These are phyloP conservation scores for Hemithea aestivaria DNA, from an alignment of 2,888 invertebrate genomes.

Conservation along the genomic window DNA sequence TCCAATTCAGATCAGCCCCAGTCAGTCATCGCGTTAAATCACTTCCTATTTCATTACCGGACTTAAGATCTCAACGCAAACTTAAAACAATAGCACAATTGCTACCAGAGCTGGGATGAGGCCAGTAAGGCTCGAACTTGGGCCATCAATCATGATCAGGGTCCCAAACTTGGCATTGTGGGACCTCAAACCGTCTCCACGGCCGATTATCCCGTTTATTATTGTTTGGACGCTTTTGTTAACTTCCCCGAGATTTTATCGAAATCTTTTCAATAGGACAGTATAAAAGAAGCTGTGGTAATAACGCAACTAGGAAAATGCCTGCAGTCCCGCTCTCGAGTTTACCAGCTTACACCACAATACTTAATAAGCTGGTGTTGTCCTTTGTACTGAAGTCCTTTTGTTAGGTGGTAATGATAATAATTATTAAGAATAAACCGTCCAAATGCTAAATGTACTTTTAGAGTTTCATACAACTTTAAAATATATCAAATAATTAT, in stretches of 20 bases:
- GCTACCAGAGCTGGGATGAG: constrained; percentile 15
- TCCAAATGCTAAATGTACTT: no score
- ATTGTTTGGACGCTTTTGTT: constrained; percentile 31
- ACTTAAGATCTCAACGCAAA: constrained; percentile 9
- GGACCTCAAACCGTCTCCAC: constrained; percentile 14
- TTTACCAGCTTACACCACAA: constrained; percentile 8
- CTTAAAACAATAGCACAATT: constrained; percentile 28
- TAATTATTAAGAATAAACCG: no score
- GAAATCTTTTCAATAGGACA: constrained; percentile 23
- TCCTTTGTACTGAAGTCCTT: constrained; percentile 10
- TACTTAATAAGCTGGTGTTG: constrained; percentile 12
- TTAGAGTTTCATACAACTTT: no score
- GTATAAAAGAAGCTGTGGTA: constrained; percentile 15
- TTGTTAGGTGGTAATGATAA: constrained; percentile 4
- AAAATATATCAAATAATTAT: no score
- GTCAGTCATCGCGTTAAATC: constrained; percentile 1
- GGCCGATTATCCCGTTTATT: constrained; percentile 29
- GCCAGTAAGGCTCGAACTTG: constrained; percentile 21
- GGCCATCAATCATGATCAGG: constrained; percentile 30
- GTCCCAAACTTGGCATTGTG: constrained; percentile 25
- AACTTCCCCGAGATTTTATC: constrained; percentile 27
- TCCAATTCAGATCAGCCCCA: no score
- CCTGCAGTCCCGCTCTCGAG: constrained; percentile 12
- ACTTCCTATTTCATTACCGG: constrained; percentile 7
- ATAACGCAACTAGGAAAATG: constrained; percentile 10